Conservation (phyloP, 2,797 vertebrate species). For the Centroberyx gerrardi region DNA sequence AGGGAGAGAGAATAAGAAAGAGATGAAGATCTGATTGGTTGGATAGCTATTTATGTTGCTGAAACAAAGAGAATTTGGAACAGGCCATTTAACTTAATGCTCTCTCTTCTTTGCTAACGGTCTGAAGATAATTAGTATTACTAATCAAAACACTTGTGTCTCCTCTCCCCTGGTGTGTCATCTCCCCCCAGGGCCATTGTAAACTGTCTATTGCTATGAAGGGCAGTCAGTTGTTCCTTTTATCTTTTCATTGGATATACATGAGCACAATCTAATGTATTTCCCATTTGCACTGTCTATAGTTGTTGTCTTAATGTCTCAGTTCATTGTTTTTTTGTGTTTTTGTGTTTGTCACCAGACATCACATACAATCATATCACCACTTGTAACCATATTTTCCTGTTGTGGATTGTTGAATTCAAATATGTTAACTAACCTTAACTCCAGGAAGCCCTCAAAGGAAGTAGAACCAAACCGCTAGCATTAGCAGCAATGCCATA, state of each 20-base stretch:
- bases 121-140: constrained; percentile 82
- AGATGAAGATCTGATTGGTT: constrained; percentile 67
- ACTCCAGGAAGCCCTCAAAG: background rate
- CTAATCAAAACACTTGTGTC: constrained; percentile 81
- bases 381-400: background rate
- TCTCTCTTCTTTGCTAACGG: constrained; percentile 75
- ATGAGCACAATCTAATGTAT: constrained; percentile 54
- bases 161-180: constrained; percentile 69
- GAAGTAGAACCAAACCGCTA: background rate
- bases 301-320: constrained; percentile 14
- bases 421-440: constrained; percentile 24
- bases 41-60: constrained; percentile 71
- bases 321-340: constrained; percentile 3
- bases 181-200: constrained; percentile 60
- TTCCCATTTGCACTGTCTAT: constrained; percentile 56
- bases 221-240: constrained; percentile 66
- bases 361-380: constrained; percentile 39
- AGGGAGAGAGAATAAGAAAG: constrained; percentile 39
- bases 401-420: constrained; percentile 11
- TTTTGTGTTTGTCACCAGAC: constrained; percentile 27
- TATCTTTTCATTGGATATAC: constrained; percentile 67
- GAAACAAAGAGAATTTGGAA: constrained; percentile 75
- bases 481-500: constrained; percentile 7
- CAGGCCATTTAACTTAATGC: constrained; percentile 81
- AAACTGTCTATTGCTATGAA: constrained; percentile 68